phyloP scores from a whole-genome alignment of 2,888 invertebrate genomes.

The Anarsia innoxiella region DNA sequence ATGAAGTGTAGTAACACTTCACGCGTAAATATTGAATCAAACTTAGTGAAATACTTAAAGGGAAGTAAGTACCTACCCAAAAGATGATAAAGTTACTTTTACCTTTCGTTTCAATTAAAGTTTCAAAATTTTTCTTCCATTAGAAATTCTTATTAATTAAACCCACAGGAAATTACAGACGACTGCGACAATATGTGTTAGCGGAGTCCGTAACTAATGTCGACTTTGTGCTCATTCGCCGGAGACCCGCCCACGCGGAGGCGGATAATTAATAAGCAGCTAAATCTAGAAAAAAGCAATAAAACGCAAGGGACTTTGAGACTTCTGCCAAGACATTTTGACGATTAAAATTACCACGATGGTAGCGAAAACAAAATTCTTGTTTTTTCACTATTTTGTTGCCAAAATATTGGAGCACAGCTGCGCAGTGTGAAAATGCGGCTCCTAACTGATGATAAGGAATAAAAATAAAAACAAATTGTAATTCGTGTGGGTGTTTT shows the following conservation, averaged over 20 bases:
- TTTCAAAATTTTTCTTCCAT: too few species aligned
- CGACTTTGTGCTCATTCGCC: conserved; percentile 25
- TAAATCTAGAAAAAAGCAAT: conserved; percentile 53
- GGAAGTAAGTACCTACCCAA: too few species aligned
- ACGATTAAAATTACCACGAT: conserved; percentile 62
- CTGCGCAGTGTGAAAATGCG: conserved; percentile 35
- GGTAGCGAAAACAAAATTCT: conserved; percentile 52
- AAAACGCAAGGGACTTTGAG: conserved; percentile 60
- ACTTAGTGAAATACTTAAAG: too few species aligned
- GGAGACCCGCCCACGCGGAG: conserved; percentile 21
- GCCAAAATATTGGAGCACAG: conserved; percentile 62
- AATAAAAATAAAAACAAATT: conserved; percentile 15
- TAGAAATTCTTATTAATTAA: too few species aligned
- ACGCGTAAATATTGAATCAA: too few species aligned
- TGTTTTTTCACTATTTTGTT: conserved; percentile 55
- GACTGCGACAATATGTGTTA: background rate
- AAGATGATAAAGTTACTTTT: too few species aligned
- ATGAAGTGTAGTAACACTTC: too few species aligned
- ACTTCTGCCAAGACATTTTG: conserved; percentile 67
- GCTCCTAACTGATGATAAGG: conserved; percentile 22
- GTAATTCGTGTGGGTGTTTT: too few species aligned
- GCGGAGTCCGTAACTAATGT: conserved; percentile 16
- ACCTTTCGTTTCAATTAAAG: too few species aligned
- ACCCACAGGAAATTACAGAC: background rate
- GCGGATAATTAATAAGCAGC: conserved; percentile 56